Percentiles rank a stretch among this genome's conserved stretches.
Conservation (phyloP, 2,113 vertebrate species). For the Grus americana region DNA sequence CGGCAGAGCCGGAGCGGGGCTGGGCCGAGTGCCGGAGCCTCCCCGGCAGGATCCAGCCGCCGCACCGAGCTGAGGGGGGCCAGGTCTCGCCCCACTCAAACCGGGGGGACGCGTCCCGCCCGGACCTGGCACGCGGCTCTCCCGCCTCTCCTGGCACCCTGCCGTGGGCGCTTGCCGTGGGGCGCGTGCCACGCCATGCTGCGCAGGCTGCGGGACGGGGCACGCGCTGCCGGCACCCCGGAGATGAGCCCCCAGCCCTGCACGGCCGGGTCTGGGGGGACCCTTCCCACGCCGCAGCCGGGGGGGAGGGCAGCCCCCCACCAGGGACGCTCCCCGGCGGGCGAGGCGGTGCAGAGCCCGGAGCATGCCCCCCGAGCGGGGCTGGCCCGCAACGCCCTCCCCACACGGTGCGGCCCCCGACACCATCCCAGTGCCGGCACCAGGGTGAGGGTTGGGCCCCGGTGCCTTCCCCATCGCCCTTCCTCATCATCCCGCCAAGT, state of each 20-base stretch:
- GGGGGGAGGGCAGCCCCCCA: background rate
- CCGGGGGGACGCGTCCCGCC: too few species aligned
- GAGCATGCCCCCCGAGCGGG: background rate
- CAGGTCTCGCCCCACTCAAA: background rate
- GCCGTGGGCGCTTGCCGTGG: background rate
- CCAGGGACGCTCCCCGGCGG: background rate
- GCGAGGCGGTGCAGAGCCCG: background rate
- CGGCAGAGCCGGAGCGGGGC: background rate
- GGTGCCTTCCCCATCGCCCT: background rate
- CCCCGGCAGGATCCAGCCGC: background rate
- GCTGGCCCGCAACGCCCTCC: background rate
- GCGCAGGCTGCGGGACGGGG: background rate
- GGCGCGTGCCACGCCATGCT: background rate
- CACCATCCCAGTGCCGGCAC: background rate
- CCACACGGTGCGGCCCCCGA: background rate
- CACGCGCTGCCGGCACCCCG: background rate
- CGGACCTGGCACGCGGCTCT: too few species aligned
- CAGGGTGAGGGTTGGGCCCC: background rate
- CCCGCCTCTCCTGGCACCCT: background rate
- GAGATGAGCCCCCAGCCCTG: background rate
- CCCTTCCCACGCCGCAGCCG: too few species aligned
- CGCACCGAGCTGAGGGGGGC: accelerated
- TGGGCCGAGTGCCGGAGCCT: background rate
- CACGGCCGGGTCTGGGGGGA: background rate
- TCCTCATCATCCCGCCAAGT: background rate